phyloP scores from a whole-genome alignment of 2,888 invertebrate genomes.

The Holacanthella duospinosa region DNA sequence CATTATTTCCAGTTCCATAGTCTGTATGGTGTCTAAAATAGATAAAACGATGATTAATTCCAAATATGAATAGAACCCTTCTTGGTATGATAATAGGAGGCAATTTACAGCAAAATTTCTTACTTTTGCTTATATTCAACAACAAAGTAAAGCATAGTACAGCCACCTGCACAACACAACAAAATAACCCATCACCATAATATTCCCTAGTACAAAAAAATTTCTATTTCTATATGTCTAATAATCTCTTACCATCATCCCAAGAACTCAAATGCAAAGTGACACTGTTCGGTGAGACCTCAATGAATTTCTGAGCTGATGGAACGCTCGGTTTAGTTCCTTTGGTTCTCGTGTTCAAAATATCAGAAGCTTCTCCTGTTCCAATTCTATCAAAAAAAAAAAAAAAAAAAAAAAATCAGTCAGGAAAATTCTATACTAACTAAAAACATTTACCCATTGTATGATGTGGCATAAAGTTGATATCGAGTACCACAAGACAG shows the following conservation, averaged over 20 bases:
- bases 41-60: background rate
- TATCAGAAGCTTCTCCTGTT: constrained; percentile 80
- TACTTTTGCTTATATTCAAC: constrained; percentile 89
- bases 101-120: no score
- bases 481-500: constrained; percentile 86
- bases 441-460: constrained; percentile 48
- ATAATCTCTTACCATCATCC: constrained; percentile 51
- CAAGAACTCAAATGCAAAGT: constrained; percentile 84
- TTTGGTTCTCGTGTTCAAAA: constrained; percentile 77
- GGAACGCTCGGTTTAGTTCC: constrained; percentile 89
- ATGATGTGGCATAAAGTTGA: constrained; percentile 84
- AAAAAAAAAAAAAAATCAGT: background rate
- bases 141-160: constrained; percentile 89
- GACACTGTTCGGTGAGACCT: constrained; percentile 84
- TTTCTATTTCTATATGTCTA: background rate
- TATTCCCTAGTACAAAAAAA: background rate
- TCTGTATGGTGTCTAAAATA: constrained; percentile 46
- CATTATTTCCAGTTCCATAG: no score
- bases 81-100: no score
- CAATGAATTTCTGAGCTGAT: constrained; percentile 78
- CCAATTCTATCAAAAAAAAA: constrained; percentile 57
- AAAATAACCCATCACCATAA: background rate
- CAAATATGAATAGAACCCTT: no score
- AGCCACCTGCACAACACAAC: constrained; percentile 51
- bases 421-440: background rate